Conservation (phyloP, 1,140 invertebrate genomes). For the Caerostris darwini region DNA sequence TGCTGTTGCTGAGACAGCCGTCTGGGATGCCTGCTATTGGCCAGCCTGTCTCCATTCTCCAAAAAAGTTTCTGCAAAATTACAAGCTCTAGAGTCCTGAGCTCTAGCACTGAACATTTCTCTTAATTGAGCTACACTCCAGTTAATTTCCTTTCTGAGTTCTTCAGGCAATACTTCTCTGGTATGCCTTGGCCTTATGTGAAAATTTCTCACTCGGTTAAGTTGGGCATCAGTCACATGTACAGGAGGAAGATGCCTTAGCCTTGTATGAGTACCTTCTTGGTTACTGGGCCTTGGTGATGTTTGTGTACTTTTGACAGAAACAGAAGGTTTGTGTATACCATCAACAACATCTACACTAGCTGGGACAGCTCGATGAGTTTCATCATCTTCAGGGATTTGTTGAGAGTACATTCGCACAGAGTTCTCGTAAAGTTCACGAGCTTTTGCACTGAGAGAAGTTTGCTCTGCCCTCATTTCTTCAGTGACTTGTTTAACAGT, state of each 20-base stretch:
- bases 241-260: constrained; percentile 75
- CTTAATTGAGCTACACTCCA: constrained; percentile 82
- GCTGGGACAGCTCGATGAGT: constrained; percentile 79
- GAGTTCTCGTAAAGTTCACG: constrained; percentile 82
- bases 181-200: constrained; percentile 50
- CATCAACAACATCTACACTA: constrained; percentile 64
- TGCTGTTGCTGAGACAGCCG: constrained; percentile 29
- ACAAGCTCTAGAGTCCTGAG: neutral
- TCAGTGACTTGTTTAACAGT: constrained; percentile 76
- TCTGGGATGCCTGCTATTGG: neutral
- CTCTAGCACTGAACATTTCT: constrained; percentile 80
- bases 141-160: constrained; percentile 81
- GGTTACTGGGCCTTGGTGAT: constrained; percentile 50
- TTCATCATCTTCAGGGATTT: constrained; percentile 77
- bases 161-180: constrained; percentile 75
- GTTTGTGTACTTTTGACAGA: constrained; percentile 68
- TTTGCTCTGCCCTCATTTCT: constrained; percentile 81
- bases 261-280: constrained; percentile 22
- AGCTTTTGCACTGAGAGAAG: constrained; percentile 81
- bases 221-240: constrained; percentile 75
- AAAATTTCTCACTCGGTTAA: constrained; percentile 63
- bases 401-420: constrained; percentile 81
- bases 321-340: constrained; percentile 56
- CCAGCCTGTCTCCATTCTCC: constrained; percentile 51
- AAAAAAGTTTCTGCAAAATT: neutral